Evolutionary conservation across 2,113 vertebrate species (phyloP).

Genomic region (Chloropsis cyanopogon): DNA sequence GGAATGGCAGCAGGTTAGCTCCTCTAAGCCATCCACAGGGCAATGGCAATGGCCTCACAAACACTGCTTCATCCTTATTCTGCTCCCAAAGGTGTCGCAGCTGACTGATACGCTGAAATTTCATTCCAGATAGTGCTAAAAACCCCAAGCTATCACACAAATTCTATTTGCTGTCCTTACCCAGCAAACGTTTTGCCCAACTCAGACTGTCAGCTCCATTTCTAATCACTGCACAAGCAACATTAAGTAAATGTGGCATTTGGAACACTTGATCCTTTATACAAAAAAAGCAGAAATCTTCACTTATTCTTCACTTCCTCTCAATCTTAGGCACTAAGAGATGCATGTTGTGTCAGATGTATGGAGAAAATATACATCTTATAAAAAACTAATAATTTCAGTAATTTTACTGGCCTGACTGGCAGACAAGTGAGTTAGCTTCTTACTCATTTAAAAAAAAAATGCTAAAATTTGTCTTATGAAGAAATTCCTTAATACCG

Average conservation of each 20-base stretch:
- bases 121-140: neutral
- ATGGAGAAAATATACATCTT: neutral
- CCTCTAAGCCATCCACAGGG: neutral
- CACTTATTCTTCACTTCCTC: neutral
- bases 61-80: neutral
- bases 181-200: neutral
- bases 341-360: neutral
- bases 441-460: neutral
- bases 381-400: neutral
- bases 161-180: neutral
- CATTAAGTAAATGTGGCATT: neutral
- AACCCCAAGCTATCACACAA: neutral
- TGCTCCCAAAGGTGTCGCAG: slow-evolving; percentile 19
- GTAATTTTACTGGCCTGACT: neutral
- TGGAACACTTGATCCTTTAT: neutral
- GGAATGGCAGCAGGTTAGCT: slow-evolving; percentile 19
- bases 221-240: neutral
- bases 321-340: neutral
- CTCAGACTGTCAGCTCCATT: slow-evolving; percentile 4
- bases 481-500: neutral
- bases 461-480: neutral
- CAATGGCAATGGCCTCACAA: neutral
- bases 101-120: slow-evolving; percentile 16
- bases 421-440: neutral
- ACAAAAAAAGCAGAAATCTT: neutral